Base-by-base conservation (phyloP, 2,113 vertebrate species). In the Vulpes lagopus region DNA sequence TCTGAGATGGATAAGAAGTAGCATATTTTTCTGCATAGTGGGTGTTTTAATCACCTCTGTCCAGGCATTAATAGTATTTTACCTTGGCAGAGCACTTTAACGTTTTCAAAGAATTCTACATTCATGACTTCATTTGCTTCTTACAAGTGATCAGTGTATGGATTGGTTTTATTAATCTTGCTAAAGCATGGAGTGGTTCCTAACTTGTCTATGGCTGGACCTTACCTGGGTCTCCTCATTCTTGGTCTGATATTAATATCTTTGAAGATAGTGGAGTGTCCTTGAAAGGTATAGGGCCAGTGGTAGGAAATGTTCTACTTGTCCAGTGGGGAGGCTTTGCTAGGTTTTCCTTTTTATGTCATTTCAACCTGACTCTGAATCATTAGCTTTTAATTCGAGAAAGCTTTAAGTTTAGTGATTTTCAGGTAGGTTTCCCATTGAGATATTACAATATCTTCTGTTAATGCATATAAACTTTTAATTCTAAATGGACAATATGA, bases 161-260 rank as follows among this genome's bases (percentile, higher is more conserved):
- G 71, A 71, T 59, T 91, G 57, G n/a, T 93, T 97, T 96, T 93
- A 73, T 74, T 74, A 78, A 27, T 20, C n/a, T 3, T 81, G 30
- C 38, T 62, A 1, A 12, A 49, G 10, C 59, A 19, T 0, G 3
- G 55, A 73, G 16, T 43, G 53, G 22, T 12, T 79, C 30, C 27
- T 60, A 20, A 14, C 80, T 59, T 85, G 20, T n/a, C 53, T 69
- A 0, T 38, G 8, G 32, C 22, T 93, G 22, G 49, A 30, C 6
- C 0, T 55, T 73, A 78, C 59, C 62, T 91, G 79, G 3, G 30
- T 92, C 35, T 84, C 49, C 57, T 95, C 16, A n/a, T 78, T 76
- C 38, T 23, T 60, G 16, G 57, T 16, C 22, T 12, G 6, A 0
- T 35, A 3, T 38, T 91, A 57, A 23, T 82, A 38, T 82, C 35